Percentiles rank a stretch among this genome's conserved stretches.
These are phyloP conservation scores for Otis tarda DNA, from an alignment of 2,113 vertebrate species.

Conservation along the genomic window DNA sequence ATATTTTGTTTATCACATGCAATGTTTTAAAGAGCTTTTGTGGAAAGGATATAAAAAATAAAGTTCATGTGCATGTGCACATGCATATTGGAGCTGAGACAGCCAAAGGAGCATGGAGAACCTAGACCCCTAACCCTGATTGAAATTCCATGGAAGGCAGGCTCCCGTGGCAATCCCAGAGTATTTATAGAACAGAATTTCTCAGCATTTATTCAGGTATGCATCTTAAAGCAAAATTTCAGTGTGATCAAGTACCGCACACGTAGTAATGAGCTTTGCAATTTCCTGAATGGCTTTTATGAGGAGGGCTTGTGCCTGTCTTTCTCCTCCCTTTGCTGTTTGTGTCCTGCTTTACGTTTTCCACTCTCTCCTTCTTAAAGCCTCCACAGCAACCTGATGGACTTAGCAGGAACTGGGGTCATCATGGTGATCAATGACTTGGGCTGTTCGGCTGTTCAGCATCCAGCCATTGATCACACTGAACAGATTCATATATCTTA, in stretches of 20 bases:
- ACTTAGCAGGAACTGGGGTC: slow-evolving; percentile 39
- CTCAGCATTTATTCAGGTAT: background rate
- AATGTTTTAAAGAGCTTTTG: slow-evolving; percentile 12
- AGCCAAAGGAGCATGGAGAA: background rate
- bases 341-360: background rate
- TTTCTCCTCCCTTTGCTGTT: slow-evolving; percentile 4
- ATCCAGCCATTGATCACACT: slow-evolving; percentile 24
- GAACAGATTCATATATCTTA: slow-evolving; percentile 8
- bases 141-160: slow-evolving; percentile 1
- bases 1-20: slow-evolving; percentile 13
- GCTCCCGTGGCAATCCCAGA: background rate
- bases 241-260: background rate
- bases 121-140: background rate
- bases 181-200: background rate
- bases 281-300: slow-evolving; percentile 39
- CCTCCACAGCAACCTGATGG: background rate
- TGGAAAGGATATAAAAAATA: background rate
- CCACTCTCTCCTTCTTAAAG: background rate
- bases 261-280: background rate
- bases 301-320: background rate
- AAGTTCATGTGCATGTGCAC: background rate
- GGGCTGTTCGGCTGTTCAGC: background rate
- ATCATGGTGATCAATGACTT: slow-evolving; percentile 47
- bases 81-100: background rate
- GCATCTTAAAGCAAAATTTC: slow-evolving; percentile 30